Conservation (phyloP, 2,888 invertebrate species). For the Scelioninae gen. 1 region DNA sequence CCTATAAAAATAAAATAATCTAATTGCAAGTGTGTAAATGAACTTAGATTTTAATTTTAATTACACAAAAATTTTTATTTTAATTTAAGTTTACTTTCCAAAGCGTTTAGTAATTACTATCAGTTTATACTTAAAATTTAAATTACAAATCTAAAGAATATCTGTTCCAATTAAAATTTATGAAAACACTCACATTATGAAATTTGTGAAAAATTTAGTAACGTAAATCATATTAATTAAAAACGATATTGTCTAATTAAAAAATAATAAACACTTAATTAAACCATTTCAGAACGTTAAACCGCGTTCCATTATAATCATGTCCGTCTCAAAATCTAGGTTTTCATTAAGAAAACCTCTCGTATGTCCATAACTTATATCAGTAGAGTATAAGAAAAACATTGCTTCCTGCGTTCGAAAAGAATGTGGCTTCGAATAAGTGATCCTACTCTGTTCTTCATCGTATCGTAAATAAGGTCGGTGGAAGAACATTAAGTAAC, state of each 20-base stretch:
- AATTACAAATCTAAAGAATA: too few relatives aligned
- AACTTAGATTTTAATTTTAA: too few relatives aligned
- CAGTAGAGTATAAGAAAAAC: conserved; percentile 3
- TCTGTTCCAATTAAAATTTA: too few relatives aligned
- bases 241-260: background rate
- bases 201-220: background rate
- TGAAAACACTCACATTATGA: background rate
- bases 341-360: conserved; percentile 11
- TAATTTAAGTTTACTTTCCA: too few relatives aligned
- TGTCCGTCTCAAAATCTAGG: background rate
- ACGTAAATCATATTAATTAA: background rate
- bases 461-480: conserved; percentile 48
- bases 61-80: too few relatives aligned
- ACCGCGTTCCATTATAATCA: background rate
- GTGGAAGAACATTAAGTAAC: conserved; percentile 42
- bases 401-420: conserved; percentile 22
- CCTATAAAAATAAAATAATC: too few relatives aligned
- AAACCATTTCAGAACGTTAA: background rate
- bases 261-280: conserved; percentile 3
- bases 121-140: too few relatives aligned
- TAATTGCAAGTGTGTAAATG: too few relatives aligned
- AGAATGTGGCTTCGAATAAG: conserved; percentile 26
- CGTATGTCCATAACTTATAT: conserved; percentile 6
- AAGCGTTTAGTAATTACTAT: too few relatives aligned
- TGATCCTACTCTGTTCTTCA: conserved; percentile 31